Evolutionary conservation across 2,113 vertebrate genomes (phyloP).

Genomic region (Misgurnus anguillicaudatus): DNA sequence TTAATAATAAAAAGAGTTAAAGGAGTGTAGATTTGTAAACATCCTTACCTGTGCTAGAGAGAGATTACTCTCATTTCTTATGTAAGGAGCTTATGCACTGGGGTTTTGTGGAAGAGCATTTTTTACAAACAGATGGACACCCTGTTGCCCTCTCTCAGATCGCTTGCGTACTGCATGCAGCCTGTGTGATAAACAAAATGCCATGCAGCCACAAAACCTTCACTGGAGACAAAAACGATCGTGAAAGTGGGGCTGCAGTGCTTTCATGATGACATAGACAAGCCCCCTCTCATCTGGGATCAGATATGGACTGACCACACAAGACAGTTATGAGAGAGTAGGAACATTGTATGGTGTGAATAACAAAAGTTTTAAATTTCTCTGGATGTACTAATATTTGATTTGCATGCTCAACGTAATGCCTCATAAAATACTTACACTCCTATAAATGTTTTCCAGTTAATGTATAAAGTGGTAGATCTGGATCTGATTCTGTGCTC

Average conservation of each 20-base stretch:
- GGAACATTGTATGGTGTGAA: background rate
- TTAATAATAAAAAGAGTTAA: background rate
- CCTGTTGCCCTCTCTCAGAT: conserved; percentile 57
- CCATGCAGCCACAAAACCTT: conserved; percentile 52
- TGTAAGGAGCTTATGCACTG: conserved; percentile 70
- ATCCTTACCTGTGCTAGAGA: conserved; percentile 40
- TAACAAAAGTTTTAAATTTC: background rate
- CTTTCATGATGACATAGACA: conserved; percentile 11
- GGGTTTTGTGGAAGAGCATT: conserved; percentile 63
- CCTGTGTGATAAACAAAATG: conserved; percentile 52
- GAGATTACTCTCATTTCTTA: conserved; percentile 71
- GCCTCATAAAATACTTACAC: background rate
- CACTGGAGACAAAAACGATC: conserved; percentile 53
- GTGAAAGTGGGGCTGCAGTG: conserved; percentile 33
- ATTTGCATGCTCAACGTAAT: background rate
- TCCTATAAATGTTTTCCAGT: background rate
- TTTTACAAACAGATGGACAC: conserved; percentile 67
- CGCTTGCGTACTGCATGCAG: conserved; percentile 54
- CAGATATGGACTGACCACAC: conserved; percentile 16
- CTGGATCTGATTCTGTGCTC: background rate
- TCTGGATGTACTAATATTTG: background rate
- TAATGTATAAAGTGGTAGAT: background rate
- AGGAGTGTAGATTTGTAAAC: background rate
- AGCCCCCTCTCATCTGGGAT: background rate
- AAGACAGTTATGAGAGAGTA: background rate